These are phyloP conservation scores for Malaclemys terrapin DNA, from an alignment of 2,113 vertebrate genomes.

Conservation along the genomic window DNA sequence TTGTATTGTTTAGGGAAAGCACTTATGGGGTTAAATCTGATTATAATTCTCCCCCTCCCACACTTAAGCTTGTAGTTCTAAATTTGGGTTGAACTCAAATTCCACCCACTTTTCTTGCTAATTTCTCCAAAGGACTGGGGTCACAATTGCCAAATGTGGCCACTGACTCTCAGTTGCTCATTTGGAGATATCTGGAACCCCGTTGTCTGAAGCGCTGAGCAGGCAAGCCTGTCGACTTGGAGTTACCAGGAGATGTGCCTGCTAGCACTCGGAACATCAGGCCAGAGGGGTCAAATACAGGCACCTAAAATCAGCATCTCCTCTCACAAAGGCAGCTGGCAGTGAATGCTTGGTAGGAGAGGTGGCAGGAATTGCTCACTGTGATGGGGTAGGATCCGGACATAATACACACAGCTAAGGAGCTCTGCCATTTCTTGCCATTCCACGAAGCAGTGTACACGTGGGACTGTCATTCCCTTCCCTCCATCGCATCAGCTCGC, in stretches of 20 bases:
- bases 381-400: neutral
- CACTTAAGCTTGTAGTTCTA: accelerated
- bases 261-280: neutral
- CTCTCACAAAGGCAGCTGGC: neutral
- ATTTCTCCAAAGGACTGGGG: neutral
- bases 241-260: neutral
- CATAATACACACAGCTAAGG: neutral
- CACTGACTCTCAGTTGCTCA: neutral
- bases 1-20: neutral
- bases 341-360: neutral
- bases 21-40: neutral
- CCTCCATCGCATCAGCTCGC: neutral
- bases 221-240: neutral
- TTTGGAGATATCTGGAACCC: neutral
- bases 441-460: neutral
- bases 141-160: neutral
- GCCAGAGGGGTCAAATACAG: neutral
- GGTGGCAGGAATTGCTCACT: neutral
- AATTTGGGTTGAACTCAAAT: neutral
- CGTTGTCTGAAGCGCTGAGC: neutral
- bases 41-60: neutral
- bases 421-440: neutral
- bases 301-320: neutral
- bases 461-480: neutral
- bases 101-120: neutral